These are phyloP conservation scores for Pseudolaguvia tuberculata DNA, from an alignment of 2,113 vertebrate species.

Conservation along the genomic window DNA sequence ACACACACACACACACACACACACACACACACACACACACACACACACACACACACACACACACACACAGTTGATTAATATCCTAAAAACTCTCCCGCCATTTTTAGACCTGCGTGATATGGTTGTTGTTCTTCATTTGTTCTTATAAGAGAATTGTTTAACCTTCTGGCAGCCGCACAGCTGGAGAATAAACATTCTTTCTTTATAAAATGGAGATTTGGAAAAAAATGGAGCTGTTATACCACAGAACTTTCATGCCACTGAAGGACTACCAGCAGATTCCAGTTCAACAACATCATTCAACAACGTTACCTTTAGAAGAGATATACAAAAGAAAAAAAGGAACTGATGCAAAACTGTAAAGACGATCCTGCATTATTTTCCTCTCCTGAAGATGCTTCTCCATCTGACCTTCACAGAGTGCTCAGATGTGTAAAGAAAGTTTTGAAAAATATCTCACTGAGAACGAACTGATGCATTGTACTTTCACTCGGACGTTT, in stretches of 20 bases:
- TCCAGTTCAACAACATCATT: no score
- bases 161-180: constrained; percentile 45
- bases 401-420: constrained; percentile 20
- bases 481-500: background rate
- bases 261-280: background rate
- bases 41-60: no score
- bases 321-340: no score
- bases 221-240: background rate
- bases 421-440: background rate
- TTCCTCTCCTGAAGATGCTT: background rate
- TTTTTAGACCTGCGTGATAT: constrained; percentile 40
- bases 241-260: background rate
- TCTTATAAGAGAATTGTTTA: constrained; percentile 60
- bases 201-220: background rate
- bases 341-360: background rate
- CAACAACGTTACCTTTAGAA: no score
- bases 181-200: background rate
- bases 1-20: no score
- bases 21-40: no score
- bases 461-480: background rate
- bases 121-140: constrained; percentile 41
- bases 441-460: background rate
- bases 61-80: constrained; percentile 54
- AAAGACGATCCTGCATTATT: background rate
- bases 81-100: constrained; percentile 46